Evolutionary conservation across 2,888 invertebrate genomes (phyloP), one percentile per base, ranked within the genome.

Genomic region (Hydrotaea diabolus): DNA sequence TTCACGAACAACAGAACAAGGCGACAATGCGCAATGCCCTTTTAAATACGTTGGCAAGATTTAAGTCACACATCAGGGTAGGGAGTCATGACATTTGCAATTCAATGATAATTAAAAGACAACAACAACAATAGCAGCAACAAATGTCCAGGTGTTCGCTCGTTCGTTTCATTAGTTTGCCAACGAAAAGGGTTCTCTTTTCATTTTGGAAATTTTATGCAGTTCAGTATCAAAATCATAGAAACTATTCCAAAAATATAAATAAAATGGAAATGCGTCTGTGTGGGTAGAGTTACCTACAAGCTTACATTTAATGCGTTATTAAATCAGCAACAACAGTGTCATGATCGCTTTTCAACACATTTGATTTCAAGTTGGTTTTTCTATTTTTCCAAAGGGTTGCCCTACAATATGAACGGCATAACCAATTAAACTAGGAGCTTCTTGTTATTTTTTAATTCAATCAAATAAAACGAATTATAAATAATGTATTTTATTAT

Each of bases 71-170:
- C 39, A 8, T 39, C 39, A 9, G 13, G 43, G 19, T 9, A 5
- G 69, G 46, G 69, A 23, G 46, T 43, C 69, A 69, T 69, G 69
- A 69, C 69, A 69, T 69, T 69, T 69, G 69, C 69, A 69, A 69
- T 69, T 69, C 69, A 69, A 69, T 69, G 43, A 23, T 69, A 43
- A 69, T 69, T 43, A 69, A 69, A 69, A 39, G 19, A 11, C 43
- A 66, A n/a, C n/a, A n/a, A n/a, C n/a, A n/a, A n/a, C n/a, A n/a
- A n/a, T n/a, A n/a, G n/a, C 43, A 46, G 46, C 69, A 69, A 15
- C 39, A 66, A 66, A 69, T 69, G 69, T 69, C 69, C 69, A 69
- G 69, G 69, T 69, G 69, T 69, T 69, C 69, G 39, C 39, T 31
- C 31, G 66, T 21, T 66, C 9, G 39, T 66, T 43, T 43, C 19